Evolutionary conservation across 2,888 invertebrate species (phyloP), one percentile per base, ranked within the genome.

Genomic region (Calliphora vomitoria): DNA sequence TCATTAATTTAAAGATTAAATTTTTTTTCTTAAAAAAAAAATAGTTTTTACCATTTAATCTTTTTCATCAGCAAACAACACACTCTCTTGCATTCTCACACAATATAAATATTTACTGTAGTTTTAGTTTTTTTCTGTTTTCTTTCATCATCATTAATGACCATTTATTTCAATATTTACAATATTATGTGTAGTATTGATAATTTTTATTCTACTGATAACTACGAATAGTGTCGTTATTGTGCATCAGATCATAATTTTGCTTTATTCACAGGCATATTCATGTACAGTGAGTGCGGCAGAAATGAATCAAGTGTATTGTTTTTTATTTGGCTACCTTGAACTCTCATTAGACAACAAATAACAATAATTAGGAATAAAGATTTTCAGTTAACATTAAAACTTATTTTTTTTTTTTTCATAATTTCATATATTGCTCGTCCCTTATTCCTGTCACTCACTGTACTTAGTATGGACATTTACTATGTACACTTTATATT

Each of bases 151-250:
- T 74, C 38, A 74, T 85, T 75, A 80, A 62, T 85, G 80, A 15
- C 58, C 60, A 62, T 80, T 80, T 69, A 80, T 84, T 79, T 74
- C 41, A 64, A 55, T 76, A 81, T 85, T 85, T 81, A 80, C 80
- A 62, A 82, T 81, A 69, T 64, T 53, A 47, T 68, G 38, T 71
- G 53, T 55, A 80, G 41, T 80, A 81, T 80, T 85, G 74, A 85
- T 85, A 75, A 79, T 72, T 47, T 55, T 75, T 69, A 4, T 62
- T 62, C 8, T 8, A 44, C 74, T 74, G 74, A 66, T 72, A 69
- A 44, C 35, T 55, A 60, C 38, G 31, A 60, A 60, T 58, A 47
- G 53, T 31, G 10, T 44, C 38, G 71, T 53, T 38, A 20, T 50
- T 58, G 69, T 66, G 72, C n/a, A 41, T 35, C 20, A 13, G 55